Percentiles rank a stretch among this genome's conserved stretches.
These are phyloP conservation scores for Anolis apletophallus DNA, from an alignment of 2,797 vertebrate genomes.

Conservation along the genomic window DNA sequence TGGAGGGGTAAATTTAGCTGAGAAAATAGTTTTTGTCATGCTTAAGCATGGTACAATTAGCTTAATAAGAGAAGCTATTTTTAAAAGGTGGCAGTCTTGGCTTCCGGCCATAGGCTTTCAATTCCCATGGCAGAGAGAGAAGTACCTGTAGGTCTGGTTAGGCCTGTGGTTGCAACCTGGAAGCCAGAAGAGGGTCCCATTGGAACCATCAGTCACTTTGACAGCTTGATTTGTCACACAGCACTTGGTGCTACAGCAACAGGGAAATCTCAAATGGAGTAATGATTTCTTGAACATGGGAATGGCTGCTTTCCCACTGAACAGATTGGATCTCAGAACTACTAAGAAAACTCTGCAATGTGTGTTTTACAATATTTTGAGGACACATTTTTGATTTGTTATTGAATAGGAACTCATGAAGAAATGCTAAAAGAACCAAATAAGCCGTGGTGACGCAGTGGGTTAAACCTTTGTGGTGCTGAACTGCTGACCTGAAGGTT, in stretches of 20 bases:
- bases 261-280: not conserved
- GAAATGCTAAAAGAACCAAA: too few relatives aligned
- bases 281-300: not conserved
- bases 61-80: constrained; percentile 39
- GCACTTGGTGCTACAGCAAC: not conserved
- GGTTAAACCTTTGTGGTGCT: too few relatives aligned
- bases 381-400: not conserved
- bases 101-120: constrained; percentile 1
- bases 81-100: constrained; percentile 9
- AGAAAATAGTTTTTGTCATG: constrained; percentile 26
- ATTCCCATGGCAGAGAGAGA: not conserved
- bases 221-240: constrained; percentile 26
- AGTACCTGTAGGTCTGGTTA: constrained; percentile 23
- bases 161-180: not conserved
- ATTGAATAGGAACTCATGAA: too few relatives aligned
- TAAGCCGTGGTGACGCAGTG: too few relatives aligned
- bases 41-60: constrained; percentile 15
- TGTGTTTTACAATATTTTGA: too few relatives aligned
- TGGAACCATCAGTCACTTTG: not conserved
- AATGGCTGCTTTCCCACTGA: not conserved
- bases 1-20: constrained; percentile 24
- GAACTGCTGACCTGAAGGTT: too few relatives aligned
- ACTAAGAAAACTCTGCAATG: not conserved
- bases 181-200: not conserved
- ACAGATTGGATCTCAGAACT: not conserved